A percentile compares a stretch with the other conserved stretches of the same genome.
These are phyloP conservation scores for Synergus japonicus DNA, from an alignment of 2,888 invertebrate species.

Conservation along the genomic window DNA sequence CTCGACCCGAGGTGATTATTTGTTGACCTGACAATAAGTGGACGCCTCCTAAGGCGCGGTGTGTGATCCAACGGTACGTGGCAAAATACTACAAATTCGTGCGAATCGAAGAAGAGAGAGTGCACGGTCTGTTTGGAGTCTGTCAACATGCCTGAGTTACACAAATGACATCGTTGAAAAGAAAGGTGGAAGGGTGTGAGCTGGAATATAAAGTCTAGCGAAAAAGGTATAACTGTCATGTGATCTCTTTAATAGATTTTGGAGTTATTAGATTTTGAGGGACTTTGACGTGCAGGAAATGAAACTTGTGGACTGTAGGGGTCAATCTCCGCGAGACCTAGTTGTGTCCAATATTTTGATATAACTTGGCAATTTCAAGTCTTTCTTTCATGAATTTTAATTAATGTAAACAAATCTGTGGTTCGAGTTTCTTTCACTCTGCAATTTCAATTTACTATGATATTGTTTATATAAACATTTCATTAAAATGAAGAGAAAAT, in stretches of 20 bases:
- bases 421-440: not conserved
- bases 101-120: conserved; percentile 28
- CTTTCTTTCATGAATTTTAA: not conserved
- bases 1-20: conserved; percentile 32
- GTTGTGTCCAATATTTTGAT: conserved; percentile 8
- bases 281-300: not conserved
- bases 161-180: conserved; percentile 29
- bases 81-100: conserved; percentile 33
- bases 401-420: not conserved
- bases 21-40: conserved; percentile 40
- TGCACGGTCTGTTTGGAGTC: conserved; percentile 29
- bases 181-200: conserved; percentile 30
- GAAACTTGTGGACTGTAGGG: conserved; percentile 12
- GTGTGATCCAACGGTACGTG: conserved; percentile 37
- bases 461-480: not conserved
- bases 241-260: not conserved
- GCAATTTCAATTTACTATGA: not conserved
- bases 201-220: conserved; percentile 36
- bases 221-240: conserved; percentile 15
- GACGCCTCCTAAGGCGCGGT: conserved; percentile 29
- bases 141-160: conserved; percentile 19
- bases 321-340: conserved; percentile 27
- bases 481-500: not conserved
- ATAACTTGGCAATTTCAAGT: not conserved
- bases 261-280: not conserved